Conservation (phyloP, 2,113 vertebrate genomes). For the Malurus elegans region DNA sequence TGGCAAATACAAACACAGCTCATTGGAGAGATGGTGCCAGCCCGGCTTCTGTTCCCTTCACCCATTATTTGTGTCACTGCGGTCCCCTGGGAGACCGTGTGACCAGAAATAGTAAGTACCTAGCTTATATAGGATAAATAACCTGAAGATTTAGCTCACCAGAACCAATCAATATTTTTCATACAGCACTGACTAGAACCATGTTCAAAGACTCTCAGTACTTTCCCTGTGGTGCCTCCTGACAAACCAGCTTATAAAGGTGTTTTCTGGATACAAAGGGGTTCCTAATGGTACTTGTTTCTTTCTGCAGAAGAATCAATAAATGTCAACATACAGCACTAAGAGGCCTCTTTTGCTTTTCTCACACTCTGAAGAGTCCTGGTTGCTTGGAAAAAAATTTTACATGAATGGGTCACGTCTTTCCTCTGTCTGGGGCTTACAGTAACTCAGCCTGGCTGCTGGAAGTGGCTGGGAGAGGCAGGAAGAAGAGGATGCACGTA, state of each 20-base stretch:
- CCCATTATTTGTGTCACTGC: background rate
- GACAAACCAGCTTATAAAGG: background rate
- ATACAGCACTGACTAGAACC: background rate
- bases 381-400: background rate
- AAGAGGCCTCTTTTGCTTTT: background rate
- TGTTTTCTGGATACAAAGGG: conserved; percentile 39
- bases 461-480: conserved; percentile 18
- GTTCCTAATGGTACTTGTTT: background rate
- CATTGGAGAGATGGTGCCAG: background rate
- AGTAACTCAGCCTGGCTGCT: background rate
- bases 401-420: background rate
- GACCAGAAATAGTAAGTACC: rapidly evolving
- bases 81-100: background rate
- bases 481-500: background rate
- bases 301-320: conserved; percentile 4
- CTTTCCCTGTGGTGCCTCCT: background rate
- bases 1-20: background rate
- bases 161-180: background rate
- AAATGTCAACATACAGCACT: background rate
- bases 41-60: background rate
- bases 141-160: background rate
- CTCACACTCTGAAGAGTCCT: background rate
- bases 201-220: background rate
- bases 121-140: background rate
- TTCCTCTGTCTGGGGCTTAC: background rate